A percentile compares a stretch with the other conserved stretches of the same genome.
Evolutionary conservation across 2,113 vertebrate genomes (phyloP).

Genomic region (Lontra canadensis): DNA sequence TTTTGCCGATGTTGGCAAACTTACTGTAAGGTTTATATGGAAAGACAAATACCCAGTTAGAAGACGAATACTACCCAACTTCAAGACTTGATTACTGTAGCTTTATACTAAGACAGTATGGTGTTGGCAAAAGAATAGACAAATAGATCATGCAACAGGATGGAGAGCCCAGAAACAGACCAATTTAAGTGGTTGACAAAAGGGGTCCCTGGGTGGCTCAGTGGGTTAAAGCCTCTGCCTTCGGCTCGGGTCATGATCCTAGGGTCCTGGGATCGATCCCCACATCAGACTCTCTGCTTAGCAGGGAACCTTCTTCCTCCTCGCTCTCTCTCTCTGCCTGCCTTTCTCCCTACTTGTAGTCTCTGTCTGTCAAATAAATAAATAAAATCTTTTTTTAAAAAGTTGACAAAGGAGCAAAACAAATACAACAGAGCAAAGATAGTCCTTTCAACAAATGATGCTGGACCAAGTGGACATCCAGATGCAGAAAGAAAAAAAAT

Average conservation of each 20-base stretch:
- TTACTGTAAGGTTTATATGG: not conserved
- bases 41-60: not conserved
- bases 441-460: not conserved
- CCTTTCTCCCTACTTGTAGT: too few relatives aligned
- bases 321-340: too few relatives aligned
- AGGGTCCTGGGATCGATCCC: too few relatives aligned
- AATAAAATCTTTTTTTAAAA: too few relatives aligned
- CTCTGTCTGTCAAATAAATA: too few relatives aligned
- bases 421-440: too few relatives aligned
- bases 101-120: not conserved
- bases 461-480: not conserved
- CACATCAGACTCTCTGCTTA: too few relatives aligned
- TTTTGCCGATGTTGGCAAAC: not conserved
- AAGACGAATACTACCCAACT: not conserved
- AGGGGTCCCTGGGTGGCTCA: too few relatives aligned
- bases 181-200: not conserved
- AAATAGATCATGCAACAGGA: not conserved
- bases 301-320: too few relatives aligned
- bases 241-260: too few relatives aligned
- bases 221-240: too few relatives aligned
- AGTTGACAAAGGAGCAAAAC: not conserved
- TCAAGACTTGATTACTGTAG: not conserved
- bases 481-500: not conserved
- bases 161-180: not conserved
- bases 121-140: not conserved